Evolutionary conservation across 23 tunicate genomes (phyloP).

Genomic region (Ciona savignyi): DNA sequence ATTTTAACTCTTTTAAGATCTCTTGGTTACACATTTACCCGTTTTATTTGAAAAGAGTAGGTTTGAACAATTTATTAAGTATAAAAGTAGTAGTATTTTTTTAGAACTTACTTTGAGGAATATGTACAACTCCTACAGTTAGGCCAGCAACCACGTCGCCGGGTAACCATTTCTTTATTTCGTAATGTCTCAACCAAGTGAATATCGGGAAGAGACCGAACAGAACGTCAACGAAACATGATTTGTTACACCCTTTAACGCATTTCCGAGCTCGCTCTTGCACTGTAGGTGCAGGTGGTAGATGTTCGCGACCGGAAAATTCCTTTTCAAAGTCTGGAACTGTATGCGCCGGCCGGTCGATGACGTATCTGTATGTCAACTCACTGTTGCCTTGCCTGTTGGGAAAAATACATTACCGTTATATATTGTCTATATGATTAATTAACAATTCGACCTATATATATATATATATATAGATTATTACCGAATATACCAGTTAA

Average conservation of each 20-base stretch:
- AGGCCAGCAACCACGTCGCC: constrained; percentile 85
- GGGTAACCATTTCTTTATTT: constrained; percentile 50
- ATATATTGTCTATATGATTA: too few relatives aligned
- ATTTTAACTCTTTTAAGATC: neutral
- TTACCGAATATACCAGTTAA: too few relatives aligned
- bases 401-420: too few relatives aligned
- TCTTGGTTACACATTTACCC: neutral
- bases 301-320: constrained; percentile 25
- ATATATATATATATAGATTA: too few relatives aligned
- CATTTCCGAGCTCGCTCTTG: constrained; percentile 17
- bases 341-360: constrained; percentile 45
- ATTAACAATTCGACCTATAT: too few relatives aligned
- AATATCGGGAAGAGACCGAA: constrained; percentile 67
- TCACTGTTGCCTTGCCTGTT: neutral
- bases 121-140: constrained; percentile 89
- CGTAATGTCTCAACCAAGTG: constrained; percentile 68
- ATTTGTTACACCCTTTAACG: constrained; percentile 18
- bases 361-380: constrained; percentile 19
- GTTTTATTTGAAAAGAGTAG: too few relatives aligned
- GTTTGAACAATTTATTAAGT: too few relatives aligned
- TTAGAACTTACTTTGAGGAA: constrained; percentile 79
- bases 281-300: constrained; percentile 9
- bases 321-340: constrained; percentile 15
- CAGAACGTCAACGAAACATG: constrained; percentile 4
- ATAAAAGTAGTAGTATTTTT: too few relatives aligned